Base-by-base conservation (phyloP, 2,113 vertebrate genomes). In the Sapayoa aenigma region DNA sequence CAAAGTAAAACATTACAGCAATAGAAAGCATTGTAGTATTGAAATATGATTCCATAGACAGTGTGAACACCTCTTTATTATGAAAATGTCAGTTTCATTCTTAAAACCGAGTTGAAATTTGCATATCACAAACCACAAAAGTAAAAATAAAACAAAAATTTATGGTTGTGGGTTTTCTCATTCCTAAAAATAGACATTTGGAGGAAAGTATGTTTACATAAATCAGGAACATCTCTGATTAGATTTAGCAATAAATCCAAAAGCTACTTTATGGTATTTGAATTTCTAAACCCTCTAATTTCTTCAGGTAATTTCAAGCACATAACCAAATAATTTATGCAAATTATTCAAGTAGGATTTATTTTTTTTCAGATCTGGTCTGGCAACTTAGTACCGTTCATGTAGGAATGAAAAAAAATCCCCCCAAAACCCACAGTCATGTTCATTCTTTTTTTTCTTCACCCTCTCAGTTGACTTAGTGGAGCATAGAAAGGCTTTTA, bases 71-170 rank as follows among this genome's bases (percentile, higher is more conserved):
- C 68, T 66, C 31, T 90, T 47, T 67, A 75, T 87, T 69, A 89
- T 62, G 33, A 53, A 93, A 80, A 21, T 77, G 35, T 55, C 50
- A 67, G 23, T 81, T 85, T 37, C 49, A 46, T 94, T 93, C 82
- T 83, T 84, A 94, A 94, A 71, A 77, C 27, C 15, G 19, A 52
- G 16, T 31, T 83, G 30, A 84, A 93, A 94, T 83, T 90, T 92
- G 2, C 28, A 31, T 69, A 66, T 65, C 49, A 62, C 89, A 68
- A 46, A 75, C 75, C 21, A 53, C 7, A 53, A 67, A 82, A 68
- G 14, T 68, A 53, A 14, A 75, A 12, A 23, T 73, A 84, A 81
- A 79, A 20, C 56, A 91, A 84, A 52, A 25, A 82, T 69, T 21
- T 69, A 81, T 81, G 71, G 35, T 24, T 42, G 30, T 53, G 12